Conservation (phyloP, 2,113 vertebrate species). For the Notechis scutatus region DNA sequence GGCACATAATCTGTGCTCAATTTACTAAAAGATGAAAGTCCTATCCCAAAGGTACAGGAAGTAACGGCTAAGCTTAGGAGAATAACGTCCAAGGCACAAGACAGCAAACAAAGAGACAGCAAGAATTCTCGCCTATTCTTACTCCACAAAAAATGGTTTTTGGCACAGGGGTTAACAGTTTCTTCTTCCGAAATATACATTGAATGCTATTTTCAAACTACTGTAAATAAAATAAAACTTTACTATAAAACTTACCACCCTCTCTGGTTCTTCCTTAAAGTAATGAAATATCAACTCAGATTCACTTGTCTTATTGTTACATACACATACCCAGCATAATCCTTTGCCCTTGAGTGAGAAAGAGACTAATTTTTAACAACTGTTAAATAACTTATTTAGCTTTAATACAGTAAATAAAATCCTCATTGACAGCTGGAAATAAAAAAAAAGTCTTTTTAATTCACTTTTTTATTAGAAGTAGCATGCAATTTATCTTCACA, state of each 20-base stretch:
- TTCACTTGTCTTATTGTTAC: not conserved
- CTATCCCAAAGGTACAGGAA: not conserved
- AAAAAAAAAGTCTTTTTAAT: not conserved
- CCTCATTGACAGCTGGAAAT: not conserved
- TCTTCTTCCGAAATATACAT: not conserved
- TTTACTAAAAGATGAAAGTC: not conserved
- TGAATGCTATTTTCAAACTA: not conserved
- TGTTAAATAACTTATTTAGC: too few species aligned
- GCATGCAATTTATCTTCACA: not conserved
- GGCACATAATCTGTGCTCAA: not conserved
- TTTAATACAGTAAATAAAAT: not conserved
- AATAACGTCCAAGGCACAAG: not conserved
- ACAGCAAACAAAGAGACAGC: not conserved
- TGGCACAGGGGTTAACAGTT: not conserved
- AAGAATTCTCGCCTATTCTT: not conserved
- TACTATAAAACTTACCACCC: not conserved
- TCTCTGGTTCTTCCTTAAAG: not conserved
- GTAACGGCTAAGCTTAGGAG: not conserved
- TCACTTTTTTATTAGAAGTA: not conserved
- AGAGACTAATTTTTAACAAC: not conserved
- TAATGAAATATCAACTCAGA: not conserved
- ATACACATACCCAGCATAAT: not conserved
- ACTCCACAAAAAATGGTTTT: not conserved
- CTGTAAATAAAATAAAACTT: not conserved
- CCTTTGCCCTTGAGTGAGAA: not conserved